A percentile compares a stretch with the other conserved stretches of the same genome.
phyloP scores from a whole-genome alignment of 2,113 vertebrate genomes.

The Chaenogobius annularis region DNA sequence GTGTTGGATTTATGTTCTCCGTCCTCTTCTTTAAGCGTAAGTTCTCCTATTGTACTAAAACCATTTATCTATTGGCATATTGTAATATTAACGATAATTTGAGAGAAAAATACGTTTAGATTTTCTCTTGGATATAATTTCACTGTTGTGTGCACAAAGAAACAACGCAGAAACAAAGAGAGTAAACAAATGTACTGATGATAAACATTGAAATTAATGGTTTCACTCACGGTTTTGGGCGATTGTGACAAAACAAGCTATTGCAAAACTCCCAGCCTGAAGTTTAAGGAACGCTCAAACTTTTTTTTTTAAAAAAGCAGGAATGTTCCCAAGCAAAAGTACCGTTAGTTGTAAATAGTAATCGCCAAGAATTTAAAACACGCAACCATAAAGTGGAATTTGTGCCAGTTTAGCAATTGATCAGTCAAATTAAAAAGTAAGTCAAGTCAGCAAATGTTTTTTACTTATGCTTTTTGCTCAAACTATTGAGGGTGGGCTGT shows the following conservation, averaged over 20 bases:
- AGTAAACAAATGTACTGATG: neutral
- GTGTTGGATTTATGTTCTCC: constrained; percentile 86
- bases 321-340: neutral
- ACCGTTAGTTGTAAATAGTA: neutral
- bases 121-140: neutral
- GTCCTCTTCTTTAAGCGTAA: constrained; percentile 92
- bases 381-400: no score
- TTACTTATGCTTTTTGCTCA: neutral
- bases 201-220: neutral
- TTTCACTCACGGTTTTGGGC: neutral
- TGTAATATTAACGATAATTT: neutral
- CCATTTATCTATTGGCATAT: neutral
- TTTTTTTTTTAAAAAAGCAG: neutral
- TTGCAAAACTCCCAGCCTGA: neutral
- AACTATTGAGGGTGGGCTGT: neutral
- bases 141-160: neutral
- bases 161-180: neutral
- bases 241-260: neutral
- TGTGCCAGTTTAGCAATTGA: no score
- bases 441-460: no score
- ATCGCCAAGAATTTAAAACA: neutral
- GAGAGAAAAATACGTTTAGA: neutral
- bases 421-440: neutral
- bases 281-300: neutral
- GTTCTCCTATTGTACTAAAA: constrained; percentile 44